Base-by-base conservation (phyloP, 37 sponge, comb jelly and placozoan species). In the Cliona cf. orientalis region DNA sequence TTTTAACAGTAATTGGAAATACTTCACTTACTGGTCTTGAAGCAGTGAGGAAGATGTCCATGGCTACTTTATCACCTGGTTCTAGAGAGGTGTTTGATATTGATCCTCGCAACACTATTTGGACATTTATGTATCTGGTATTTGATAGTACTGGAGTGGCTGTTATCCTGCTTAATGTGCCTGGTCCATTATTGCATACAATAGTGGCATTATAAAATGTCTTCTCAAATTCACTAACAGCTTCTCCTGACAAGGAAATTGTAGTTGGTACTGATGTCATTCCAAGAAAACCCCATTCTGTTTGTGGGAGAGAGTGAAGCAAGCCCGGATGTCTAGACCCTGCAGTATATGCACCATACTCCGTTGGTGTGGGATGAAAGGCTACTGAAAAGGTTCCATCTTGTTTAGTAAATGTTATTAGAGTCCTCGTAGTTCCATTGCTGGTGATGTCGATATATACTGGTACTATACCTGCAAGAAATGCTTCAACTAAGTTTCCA, bases 181-280 rank as follows among this genome's bases (percentile, higher is more conserved):
- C 71, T 42, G 81, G 81, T 43, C 81, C 81, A 80, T 80, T 71
- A 80, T 80, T 80, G 36, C 22, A 22, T 1, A 80, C 23, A 25
- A 58, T 59, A 21, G 81, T 58, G 3, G 71, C 61, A 58, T 80
- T 80, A 43, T 80, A 58, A 34, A 80, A 80, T 2, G 71, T 80
- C 34, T 79, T 55, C 44, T 79, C 71, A 39, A 69, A 70, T 5
- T 22, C 42, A 38, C n/a, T n/a, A 1, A 53, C 2, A 33, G 71
- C 31, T 57, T 49, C 59, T 58, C 71, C 71, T 41, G 1, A 41
- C 44, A 80, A 34, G 0, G 5, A 5, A 0, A 80, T 58, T 29
- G 41, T 1, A 12, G 12, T 4, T 70, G 81, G 81, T 9, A 37
- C 55, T 12, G 61, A 33, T 37, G 2, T 69, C 71, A 80, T 70